These are phyloP conservation scores for Diogma glabrata DNA, from an alignment of 2,888 invertebrate species.

Conservation along the genomic window DNA sequence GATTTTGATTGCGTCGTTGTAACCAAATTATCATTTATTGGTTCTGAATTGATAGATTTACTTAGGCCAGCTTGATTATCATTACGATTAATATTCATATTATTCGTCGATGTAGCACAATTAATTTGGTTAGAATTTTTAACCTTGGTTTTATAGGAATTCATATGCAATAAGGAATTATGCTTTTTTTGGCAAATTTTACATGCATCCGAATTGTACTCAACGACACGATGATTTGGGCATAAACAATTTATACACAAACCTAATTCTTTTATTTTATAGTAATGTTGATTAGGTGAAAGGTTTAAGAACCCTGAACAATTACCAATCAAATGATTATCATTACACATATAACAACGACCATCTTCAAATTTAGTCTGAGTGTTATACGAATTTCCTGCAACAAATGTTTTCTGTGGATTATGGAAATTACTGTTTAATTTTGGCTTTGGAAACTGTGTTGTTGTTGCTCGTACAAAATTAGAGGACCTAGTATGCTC, in stretches of 20 bases:
- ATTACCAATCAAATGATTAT: background rate
- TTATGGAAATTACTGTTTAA: background rate
- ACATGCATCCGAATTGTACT: too few relatives aligned
- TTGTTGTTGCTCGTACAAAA: background rate
- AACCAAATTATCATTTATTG: background rate
- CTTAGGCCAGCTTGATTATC: background rate
- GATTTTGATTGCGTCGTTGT: background rate
- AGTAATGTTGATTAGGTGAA: background rate
- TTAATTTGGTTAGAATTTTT: too few relatives aligned
- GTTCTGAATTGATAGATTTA: background rate
- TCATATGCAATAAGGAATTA: too few relatives aligned
- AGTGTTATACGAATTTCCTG: background rate
- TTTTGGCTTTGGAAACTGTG: background rate
- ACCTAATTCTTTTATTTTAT: background rate
- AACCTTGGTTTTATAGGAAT: too few relatives aligned
- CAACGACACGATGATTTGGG: background rate
- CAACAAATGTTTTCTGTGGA: background rate
- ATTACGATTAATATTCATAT: background rate
- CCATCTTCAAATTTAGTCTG: background rate
- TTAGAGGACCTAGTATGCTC: background rate
- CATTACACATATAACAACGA: background rate
- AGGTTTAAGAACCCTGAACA: background rate
- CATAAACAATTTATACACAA: background rate
- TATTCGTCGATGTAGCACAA: background rate
- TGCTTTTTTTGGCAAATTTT: too few relatives aligned